A percentile compares a stretch with the other conserved stretches of the same genome.
These are phyloP conservation scores for Pseudochromis fuscus DNA, from an alignment of 2,797 vertebrate genomes.

Conservation along the genomic window DNA sequence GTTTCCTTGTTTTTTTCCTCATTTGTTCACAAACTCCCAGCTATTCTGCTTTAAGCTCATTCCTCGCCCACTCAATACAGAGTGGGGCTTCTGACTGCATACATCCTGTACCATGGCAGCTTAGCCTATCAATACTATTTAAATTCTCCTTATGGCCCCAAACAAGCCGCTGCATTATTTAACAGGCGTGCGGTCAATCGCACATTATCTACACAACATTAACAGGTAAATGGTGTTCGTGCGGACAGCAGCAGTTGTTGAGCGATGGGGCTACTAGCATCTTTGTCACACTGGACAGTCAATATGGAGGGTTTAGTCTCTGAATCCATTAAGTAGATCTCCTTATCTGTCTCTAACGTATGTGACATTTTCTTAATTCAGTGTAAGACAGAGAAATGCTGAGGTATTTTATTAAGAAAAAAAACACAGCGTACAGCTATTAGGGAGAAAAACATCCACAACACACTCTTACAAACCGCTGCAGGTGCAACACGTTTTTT, in stretches of 20 bases:
- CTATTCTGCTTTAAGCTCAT: conserved; percentile 69
- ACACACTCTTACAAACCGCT: conserved; percentile 20
- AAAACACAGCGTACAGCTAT: conserved; percentile 44
- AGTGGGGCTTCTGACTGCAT: conserved; percentile 88
- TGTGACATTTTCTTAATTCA: conserved; percentile 66
- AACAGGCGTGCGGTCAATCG: conserved; percentile 90
- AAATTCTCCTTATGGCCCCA: conserved; percentile 92
- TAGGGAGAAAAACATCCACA: conserved; percentile 28
- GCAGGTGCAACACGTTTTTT: conserved; percentile 31
- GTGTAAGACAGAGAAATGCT: conserved; percentile 36
- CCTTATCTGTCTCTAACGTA: conserved; percentile 65
- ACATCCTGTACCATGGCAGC: conserved; percentile 88
- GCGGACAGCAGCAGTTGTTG: conserved; percentile 52
- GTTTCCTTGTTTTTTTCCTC: conserved; percentile 38
- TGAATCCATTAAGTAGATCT: conserved; percentile 68
- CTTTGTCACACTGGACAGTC: conserved; percentile 68
- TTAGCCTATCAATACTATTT: conserved; percentile 95
- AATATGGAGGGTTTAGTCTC: conserved; percentile 69
- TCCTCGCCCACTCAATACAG: conserved; percentile 87
- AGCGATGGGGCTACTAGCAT: conserved; percentile 54
- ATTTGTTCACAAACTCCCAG: conserved; percentile 52
- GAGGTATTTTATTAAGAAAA: conserved; percentile 19
- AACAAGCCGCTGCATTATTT: conserved; percentile 94
- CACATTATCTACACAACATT: conserved; percentile 92
- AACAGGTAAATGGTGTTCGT: conserved; percentile 83